These are phyloP conservation scores for Phrynocephalus guinanensis DNA, from an alignment of 2,797 vertebrate species.

Conservation along the genomic window DNA sequence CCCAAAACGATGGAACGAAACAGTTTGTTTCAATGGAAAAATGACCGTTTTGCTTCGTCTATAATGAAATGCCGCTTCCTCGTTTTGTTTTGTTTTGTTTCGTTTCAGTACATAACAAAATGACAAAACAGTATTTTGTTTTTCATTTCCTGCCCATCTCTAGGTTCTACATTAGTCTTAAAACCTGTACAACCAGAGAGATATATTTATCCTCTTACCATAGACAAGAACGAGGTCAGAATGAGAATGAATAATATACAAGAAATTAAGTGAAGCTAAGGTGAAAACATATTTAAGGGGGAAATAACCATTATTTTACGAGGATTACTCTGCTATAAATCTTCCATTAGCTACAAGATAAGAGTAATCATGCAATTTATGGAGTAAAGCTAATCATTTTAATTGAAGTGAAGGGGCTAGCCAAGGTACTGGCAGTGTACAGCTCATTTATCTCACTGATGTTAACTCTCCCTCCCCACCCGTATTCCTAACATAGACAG, in stretches of 20 bases:
- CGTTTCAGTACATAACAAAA: no score
- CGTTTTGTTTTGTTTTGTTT: no score
- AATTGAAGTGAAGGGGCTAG: conserved; percentile 25
- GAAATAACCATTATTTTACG: conserved; percentile 26
- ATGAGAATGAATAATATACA: neutral
- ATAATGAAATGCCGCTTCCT: no score
- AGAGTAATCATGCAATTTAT: conserved; percentile 32
- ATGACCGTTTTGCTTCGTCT: no score
- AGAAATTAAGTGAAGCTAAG: conserved; percentile 16
- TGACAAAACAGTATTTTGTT: no score
- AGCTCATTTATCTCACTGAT: conserved; percentile 24
- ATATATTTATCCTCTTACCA: neutral
- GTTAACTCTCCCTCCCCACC: conserved; percentile 8
- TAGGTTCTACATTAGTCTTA: no score
- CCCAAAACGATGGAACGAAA: no score
- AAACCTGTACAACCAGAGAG: neutral
- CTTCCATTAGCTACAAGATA: conserved; percentile 9
- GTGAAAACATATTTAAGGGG: conserved; percentile 10
- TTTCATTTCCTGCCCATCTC: no score
- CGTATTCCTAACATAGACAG: neutral
- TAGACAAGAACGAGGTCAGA: neutral
- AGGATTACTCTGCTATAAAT: conserved; percentile 14
- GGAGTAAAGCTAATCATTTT: conserved; percentile 31
- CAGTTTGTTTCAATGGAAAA: no score
- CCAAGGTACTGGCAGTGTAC: conserved; percentile 6